Conservation (phyloP, 2,888 invertebrate species). For the Leucania comma region DNA sequence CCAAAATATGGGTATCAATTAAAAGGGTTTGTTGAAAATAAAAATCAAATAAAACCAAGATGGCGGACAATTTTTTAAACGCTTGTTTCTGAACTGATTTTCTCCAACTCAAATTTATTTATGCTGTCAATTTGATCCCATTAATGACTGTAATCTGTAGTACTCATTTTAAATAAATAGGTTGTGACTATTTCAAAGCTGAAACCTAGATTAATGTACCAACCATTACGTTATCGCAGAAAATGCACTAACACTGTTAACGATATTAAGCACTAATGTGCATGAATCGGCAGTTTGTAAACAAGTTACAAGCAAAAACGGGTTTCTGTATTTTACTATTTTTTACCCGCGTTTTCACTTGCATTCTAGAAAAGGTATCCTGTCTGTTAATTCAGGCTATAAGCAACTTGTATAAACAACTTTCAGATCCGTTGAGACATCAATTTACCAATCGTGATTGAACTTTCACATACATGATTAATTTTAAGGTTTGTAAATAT, state of each 20-base stretch:
- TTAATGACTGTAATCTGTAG: too few relatives aligned
- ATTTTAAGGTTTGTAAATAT: too few relatives aligned
- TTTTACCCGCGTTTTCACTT: background rate
- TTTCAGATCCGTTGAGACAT: background rate
- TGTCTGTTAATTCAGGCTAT: background rate
- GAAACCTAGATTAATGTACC: conserved; percentile 1
- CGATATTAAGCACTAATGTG: conserved; percentile 22
- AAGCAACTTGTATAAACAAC: background rate
- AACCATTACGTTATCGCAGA: conserved; percentile 25
- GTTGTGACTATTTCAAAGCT: background rate
- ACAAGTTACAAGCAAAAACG: conserved; percentile 20
- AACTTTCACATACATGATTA: background rate
- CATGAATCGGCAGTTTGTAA: conserved; percentile 31
- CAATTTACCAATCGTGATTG: background rate
- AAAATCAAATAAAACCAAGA: too few relatives aligned
- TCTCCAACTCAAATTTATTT: too few relatives aligned
- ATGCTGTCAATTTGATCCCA: too few relatives aligned
- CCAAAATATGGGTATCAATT: too few relatives aligned
- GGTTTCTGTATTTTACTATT: background rate
- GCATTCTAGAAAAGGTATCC: background rate
- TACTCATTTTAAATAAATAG: background rate
- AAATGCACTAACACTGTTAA: conserved; percentile 30
- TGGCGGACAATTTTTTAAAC: too few relatives aligned
- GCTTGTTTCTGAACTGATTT: too few relatives aligned
- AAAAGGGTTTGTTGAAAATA: too few relatives aligned